Evolutionary conservation across 64 coral and sea anemone species (phyloP), one percentile per base, ranked within the genome.

Genomic region (Platygyra sinensis): DNA sequence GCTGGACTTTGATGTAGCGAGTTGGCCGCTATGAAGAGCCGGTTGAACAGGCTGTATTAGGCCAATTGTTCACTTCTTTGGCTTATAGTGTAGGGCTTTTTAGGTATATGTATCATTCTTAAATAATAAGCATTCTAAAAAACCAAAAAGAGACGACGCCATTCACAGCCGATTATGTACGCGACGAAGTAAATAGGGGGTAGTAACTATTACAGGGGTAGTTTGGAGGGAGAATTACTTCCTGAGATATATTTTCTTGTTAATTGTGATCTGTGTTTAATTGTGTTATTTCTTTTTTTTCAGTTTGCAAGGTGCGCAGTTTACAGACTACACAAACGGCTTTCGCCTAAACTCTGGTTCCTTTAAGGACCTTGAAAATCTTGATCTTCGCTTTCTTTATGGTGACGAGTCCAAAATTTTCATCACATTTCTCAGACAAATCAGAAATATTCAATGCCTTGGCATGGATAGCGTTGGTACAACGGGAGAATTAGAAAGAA

Each of bases 261-360:
- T 46, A 46, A 46, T 57, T 14, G 13, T 54, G 52, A 2, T 54
- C 7, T 54, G 52, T 54, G 8, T 13, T 54, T 8, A 7, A 8
- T 8, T 10, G 54, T 57, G 31, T 29, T 51, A 16, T 81, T 61
- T 54, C 28, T 60, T 51, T 71, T 38, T 42, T 52, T 87, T 86
- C 65, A 96, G 94, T 74, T 80, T 96, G n/a, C 90, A 92, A 73
- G 94, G 90, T 20, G 91, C 89, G 22, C 80, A 92, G 28, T 69
- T 89, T 77, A 46, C 42, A 8, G 89, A 91, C 15, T 65, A 72
- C 5, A 86, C 10, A 22, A 42, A 82, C 0, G 52, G 78, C 29
- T 72, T 71, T 42, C 24, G 57, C 20, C 77, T 89, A 0, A 33
- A 69, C 65, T 6, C 30, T 52, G 10, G 24, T 11, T 33, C 52